Conservation (phyloP, 2,888 invertebrate species). For the Chromoteleia sp. region DNA sequence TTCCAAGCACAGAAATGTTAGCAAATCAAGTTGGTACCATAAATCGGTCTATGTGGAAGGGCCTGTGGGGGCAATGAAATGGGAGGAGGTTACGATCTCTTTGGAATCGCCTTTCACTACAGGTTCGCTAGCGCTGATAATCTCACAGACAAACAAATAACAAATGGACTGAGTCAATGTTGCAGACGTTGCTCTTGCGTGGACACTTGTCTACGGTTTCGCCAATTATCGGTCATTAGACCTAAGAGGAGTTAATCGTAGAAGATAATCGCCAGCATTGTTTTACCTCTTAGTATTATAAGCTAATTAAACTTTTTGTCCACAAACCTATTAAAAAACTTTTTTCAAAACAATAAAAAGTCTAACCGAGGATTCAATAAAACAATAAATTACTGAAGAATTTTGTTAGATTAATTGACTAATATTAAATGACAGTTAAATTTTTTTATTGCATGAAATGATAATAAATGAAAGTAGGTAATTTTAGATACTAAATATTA, state of each 20-base stretch:
- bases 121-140: conserved; percentile 54
- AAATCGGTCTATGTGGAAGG: conserved; percentile 34
- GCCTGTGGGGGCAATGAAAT: conserved; percentile 61
- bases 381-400: no score
- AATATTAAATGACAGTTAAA: no score
- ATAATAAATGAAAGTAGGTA: no score
- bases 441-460: no score
- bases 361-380: no score
- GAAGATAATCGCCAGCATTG: conserved; percentile 4
- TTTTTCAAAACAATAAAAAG: no score
- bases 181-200: conserved; percentile 11
- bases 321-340: no score
- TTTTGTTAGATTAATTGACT: no score
- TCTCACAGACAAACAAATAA: conserved; percentile 62
- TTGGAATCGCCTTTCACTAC: conserved; percentile 65
- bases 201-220: conserved; percentile 26
- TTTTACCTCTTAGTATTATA: neutral
- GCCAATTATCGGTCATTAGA: conserved; percentile 52
- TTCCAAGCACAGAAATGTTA: conserved; percentile 13
- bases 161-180: conserved; percentile 31
- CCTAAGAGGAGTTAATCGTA: neutral
- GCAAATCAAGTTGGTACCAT: conserved; percentile 22
- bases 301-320: neutral
- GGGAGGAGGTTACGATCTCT: conserved; percentile 50
- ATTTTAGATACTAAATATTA: no score